phyloP scores from a whole-genome alignment of 2,113 vertebrate genomes.

The Gopherus flavomarginatus region DNA sequence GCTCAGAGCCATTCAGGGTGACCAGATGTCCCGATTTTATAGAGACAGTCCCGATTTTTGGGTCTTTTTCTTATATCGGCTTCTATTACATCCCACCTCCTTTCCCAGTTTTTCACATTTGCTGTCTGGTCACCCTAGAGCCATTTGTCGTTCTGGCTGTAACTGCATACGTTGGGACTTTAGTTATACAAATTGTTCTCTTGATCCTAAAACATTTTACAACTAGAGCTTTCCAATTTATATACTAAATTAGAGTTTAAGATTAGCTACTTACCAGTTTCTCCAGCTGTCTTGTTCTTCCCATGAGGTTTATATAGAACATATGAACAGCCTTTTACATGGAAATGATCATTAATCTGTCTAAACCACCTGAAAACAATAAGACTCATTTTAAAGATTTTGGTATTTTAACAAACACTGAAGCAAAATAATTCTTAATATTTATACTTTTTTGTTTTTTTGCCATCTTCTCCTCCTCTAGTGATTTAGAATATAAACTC shows the following conservation, averaged over 20 bases:
- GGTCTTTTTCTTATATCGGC: too few relatives aligned
- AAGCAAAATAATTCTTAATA: neutral
- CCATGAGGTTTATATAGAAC: slow-evolving; percentile 98
- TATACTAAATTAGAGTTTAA: neutral
- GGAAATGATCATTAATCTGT: slow-evolving; percentile 97
- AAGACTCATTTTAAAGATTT: slow-evolving; percentile 44
- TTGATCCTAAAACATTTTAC: neutral
- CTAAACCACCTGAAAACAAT: slow-evolving; percentile 93
- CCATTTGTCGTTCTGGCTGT: neutral
- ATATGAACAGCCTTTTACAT: slow-evolving; percentile 95
- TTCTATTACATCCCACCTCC: too few relatives aligned
- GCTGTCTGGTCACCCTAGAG: neutral
- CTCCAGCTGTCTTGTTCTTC: slow-evolving; percentile 98
- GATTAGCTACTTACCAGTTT: slow-evolving; percentile 86
- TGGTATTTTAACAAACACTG: slow-evolving; percentile 39
- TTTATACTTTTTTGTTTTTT: neutral
- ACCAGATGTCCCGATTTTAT: too few relatives aligned
- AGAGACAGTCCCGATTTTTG: too few relatives aligned
- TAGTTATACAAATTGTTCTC: neutral
- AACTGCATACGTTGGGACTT: neutral
- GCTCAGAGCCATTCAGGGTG: neutral
- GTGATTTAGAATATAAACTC: neutral
- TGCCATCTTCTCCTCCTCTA: neutral
- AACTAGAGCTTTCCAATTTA: neutral
- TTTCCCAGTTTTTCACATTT: too few relatives aligned